Evolutionary conservation across 2,113 vertebrate genomes (phyloP), one percentile per base, ranked within the genome.

Genomic region (Ancistrus triradiatus): DNA sequence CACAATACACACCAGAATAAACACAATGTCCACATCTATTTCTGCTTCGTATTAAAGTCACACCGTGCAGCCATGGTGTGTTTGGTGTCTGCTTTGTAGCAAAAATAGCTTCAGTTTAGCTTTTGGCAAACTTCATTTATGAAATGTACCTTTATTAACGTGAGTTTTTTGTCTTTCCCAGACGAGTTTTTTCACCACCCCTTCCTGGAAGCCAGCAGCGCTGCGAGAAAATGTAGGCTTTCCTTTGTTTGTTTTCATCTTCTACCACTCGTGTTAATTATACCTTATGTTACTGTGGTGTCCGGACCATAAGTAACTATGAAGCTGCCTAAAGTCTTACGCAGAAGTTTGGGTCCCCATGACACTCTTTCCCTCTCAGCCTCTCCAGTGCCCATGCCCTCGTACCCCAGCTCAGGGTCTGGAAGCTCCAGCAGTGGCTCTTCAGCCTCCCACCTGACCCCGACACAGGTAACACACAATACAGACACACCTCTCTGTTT

Each of bases 101-200:
- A 4, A 31, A 31, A 4, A 7, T 31, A 31, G 27, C 27, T 31
- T 31, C 27, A 31, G 27, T 3, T 31, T 31, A 31, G 27, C 27
- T 31, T 7, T 31, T 31, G 27, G 27, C 7, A 7, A 3, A 7
- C 7, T 31, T 7, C n/a, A n/a, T n/a, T 38, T 38, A 38, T 9
- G 3, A 38, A 11, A 6, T 7, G 9, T 7, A 11, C 5, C 1
- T 31, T 8, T 19, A 2, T 15, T 13, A 13, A 10, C 7, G 6
- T 42, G 3, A 17, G 17, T 44, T 13, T 66, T n/a, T 14, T 43
- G 7, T 63, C n/a, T 62, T 74, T 56, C 14, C 5, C 83, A 98
- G 95, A 95, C 74, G 90, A 93, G 51, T 96, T 98, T 84, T 98
- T 98, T 78, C 89, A 89, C 46, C 95, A 98, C 78, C 90, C 95